These are phyloP conservation scores for Mesochorus sp. DNA, from an alignment of 2,888 invertebrate species.

Conservation along the genomic window DNA sequence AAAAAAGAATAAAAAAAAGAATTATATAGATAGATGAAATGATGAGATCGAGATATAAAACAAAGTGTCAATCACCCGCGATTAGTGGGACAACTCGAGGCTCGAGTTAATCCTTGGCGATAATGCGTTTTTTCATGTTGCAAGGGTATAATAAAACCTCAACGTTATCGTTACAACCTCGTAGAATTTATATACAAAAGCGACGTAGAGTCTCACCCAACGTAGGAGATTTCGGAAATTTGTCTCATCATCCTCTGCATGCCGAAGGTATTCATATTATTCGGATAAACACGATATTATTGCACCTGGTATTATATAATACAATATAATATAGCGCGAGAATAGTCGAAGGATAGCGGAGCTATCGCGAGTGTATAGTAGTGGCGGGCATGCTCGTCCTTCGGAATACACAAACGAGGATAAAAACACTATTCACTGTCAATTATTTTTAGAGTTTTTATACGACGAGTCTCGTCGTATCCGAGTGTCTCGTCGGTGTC, in stretches of 20 bases:
- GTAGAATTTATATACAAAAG: too few species aligned
- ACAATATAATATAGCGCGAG: too few species aligned
- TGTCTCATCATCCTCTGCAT: constrained; percentile 76
- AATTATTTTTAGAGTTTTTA: not conserved
- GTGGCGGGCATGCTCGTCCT: constrained; percentile 1
- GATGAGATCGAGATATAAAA: too few species aligned
- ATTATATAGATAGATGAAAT: too few species aligned
- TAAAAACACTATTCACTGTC: not conserved
- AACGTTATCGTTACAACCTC: too few species aligned
- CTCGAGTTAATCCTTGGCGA: too few species aligned
- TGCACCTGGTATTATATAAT: too few species aligned
- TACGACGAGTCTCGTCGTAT: not conserved
- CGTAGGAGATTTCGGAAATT: constrained; percentile 79
- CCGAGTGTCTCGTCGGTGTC: constrained; percentile 19
- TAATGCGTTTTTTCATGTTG: too few species aligned
- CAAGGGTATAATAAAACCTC: too few species aligned
- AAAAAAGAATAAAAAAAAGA: too few species aligned
- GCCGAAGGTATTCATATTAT: constrained; percentile 58
- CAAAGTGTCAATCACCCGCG: too few species aligned
- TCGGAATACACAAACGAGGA: not conserved
- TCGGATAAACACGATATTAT: not conserved
- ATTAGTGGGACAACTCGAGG: too few species aligned
- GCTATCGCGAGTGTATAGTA: not conserved
- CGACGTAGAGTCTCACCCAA: constrained; percentile 75
- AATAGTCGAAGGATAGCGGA: not conserved